These are phyloP conservation scores for Pavo muticus DNA, from an alignment of 2,113 vertebrate species.

Conservation along the genomic window DNA sequence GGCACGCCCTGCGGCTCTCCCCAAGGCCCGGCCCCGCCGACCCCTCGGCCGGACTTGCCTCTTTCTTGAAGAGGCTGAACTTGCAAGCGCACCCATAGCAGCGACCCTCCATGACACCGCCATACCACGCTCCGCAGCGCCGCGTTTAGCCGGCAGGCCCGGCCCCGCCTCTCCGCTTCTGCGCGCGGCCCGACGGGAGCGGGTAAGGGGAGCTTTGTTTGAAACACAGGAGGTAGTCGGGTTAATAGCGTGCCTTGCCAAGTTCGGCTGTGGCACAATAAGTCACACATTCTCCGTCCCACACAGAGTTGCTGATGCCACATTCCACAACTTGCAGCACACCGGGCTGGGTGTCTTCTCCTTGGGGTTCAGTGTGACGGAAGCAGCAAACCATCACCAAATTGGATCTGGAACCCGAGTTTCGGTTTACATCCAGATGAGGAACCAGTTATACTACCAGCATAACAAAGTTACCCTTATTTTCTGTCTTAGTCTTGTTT, in stretches of 20 bases:
- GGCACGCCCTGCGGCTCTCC: too few relatives aligned
- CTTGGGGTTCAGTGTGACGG: not conserved
- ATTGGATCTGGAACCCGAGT: not conserved
- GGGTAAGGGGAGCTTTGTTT: too few relatives aligned
- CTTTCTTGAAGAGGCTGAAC: too few relatives aligned
- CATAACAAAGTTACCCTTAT: not conserved
- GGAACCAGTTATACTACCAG: not conserved
- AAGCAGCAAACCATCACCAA: not conserved
- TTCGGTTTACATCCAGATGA: not conserved
- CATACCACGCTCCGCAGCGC: not conserved
- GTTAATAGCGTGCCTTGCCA: not conserved
- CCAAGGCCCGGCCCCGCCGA: too few relatives aligned
- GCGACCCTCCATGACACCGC: not conserved
- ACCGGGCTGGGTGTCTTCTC: not conserved
- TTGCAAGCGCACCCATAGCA: too few relatives aligned
- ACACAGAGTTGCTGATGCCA: not conserved
- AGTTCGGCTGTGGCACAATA: not conserved
- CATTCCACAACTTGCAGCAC: not conserved
- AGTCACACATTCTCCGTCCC: not conserved
- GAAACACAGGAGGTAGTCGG: too few relatives aligned
- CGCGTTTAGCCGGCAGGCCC: too few relatives aligned
- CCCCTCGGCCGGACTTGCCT: too few relatives aligned
- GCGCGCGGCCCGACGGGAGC: too few relatives aligned
- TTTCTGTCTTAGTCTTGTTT: not conserved
- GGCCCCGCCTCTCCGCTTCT: too few relatives aligned